Evolutionary conservation across 2,888 invertebrate genomes (phyloP).

Genomic region (Mesorhabditis belari): DNA sequence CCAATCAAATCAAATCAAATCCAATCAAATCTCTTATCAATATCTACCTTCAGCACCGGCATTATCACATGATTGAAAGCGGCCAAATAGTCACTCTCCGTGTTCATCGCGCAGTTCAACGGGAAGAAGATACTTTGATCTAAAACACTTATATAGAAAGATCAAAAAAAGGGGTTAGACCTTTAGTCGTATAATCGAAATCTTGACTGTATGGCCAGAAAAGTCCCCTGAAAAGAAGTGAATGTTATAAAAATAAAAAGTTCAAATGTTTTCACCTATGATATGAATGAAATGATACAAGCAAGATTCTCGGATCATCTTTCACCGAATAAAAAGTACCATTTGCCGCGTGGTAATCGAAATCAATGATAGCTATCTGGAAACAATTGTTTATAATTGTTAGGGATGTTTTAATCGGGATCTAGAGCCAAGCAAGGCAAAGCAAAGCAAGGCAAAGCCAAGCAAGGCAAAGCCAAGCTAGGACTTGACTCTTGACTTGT

Average conservation of each 20-base stretch:
- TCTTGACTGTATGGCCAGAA: conserved; percentile 35
- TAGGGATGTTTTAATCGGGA: too few species aligned
- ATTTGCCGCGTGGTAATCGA: conserved; percentile 35
- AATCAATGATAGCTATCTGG: conserved; percentile 29
- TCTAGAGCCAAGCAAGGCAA: neutral
- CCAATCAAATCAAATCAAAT: too few species aligned
- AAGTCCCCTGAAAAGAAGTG: neutral
- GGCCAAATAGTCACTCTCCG: conserved; percentile 85
- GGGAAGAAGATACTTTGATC: conserved; percentile 92
- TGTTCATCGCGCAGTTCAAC: conserved; percentile 82
- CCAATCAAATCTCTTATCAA: too few species aligned
- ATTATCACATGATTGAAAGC: conserved; percentile 79
- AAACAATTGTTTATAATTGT: too few species aligned
- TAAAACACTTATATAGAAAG: conserved; percentile 1
- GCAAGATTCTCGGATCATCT: conserved; percentile 18
- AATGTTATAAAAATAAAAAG: neutral
- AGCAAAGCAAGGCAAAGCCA: too few species aligned
- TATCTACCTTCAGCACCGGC: conserved; percentile 61
- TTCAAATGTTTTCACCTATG: conserved; percentile 7
- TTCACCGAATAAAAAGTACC: conserved; percentile 28
- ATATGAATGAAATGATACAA: conserved; percentile 31
- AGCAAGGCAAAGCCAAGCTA: too few species aligned
- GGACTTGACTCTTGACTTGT: too few species aligned
- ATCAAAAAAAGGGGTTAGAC: conserved; percentile 2
- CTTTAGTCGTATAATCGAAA: conserved; percentile 20